Evolutionary conservation across 2,113 vertebrate species (phyloP), one percentile per base, ranked within the genome.

Genomic region (Caloenas nicobarica): DNA sequence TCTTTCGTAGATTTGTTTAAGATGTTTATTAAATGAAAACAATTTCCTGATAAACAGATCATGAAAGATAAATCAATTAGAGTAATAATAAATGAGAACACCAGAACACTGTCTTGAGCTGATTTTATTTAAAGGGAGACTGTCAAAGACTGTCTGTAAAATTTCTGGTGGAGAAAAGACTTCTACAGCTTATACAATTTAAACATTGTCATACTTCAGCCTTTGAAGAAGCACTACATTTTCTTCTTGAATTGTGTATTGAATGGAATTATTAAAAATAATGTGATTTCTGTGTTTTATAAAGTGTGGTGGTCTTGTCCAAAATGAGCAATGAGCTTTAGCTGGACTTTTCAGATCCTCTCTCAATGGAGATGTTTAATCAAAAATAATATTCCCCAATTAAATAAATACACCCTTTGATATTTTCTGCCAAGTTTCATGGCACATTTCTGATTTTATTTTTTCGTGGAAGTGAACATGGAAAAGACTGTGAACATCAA

Each of bases 11-110:
- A 73, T 95, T 96, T 85, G 31, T 92, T 91, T 86, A 93, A 84
- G 65, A 81, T 81, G 69, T 95, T 92, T 97, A 78, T 94, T 91
- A 86, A 96, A 96, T 78, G 64, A 81, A 86, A 96, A 86, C 29
- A 95, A 78, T 77, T 94, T 94, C 72, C 72, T 81, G 88, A 91
- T 86, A 96, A 95, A 94, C 77, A 91, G 82, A 94, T 95, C 36
- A 46, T 68, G 29, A 78, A 76, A 53, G 86, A 88, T 88, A 94
- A 90, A 93, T 91, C 54, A 81, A 9, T 88, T 65, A 65, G 82
- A 4, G 2, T 71, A 74, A 56, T 86, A 93, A 60, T 96, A 92
- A 64, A 84, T 81, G 60, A 86, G 72, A 88, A 78, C 34, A 84
- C 38, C 64, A 90, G 85, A 78, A 56, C 10, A 21, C 29, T 76